phyloP scores from a whole-genome alignment of 2,113 vertebrate species.

The Lontra canadensis region DNA sequence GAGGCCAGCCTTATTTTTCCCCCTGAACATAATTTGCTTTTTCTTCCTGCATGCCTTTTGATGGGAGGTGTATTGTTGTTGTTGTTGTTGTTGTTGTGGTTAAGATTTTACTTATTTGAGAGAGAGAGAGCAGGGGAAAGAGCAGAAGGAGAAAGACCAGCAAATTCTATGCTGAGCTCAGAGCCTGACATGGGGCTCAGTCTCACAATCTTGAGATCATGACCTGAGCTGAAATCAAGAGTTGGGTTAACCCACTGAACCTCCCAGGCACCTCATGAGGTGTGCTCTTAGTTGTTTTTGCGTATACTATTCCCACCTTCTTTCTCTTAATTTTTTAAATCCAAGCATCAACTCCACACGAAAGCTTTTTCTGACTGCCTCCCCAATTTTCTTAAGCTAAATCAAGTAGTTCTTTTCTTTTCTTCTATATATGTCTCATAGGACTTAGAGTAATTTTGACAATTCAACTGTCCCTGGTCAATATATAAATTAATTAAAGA shows the following conservation, averaged over 20 bases:
- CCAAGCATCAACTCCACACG: neutral
- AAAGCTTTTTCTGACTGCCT: neutral
- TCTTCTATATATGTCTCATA: neutral
- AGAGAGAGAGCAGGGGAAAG: neutral
- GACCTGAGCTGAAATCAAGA: neutral
- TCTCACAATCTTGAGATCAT: neutral
- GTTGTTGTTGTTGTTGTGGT: neutral
- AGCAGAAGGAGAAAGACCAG: neutral
- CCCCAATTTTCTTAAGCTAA: conserved; percentile 2
- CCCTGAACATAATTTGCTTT: neutral
- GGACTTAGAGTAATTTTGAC: neutral
- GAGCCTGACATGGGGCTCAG: neutral
- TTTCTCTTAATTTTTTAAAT: conserved; percentile 33
- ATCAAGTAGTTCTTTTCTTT: neutral
- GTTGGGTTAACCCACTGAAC: neutral
- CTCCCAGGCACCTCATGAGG: neutral
- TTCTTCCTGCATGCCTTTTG: neutral
- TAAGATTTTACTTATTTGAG: neutral
- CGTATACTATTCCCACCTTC: neutral
- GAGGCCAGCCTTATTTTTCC: neutral
- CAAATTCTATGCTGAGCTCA: neutral
- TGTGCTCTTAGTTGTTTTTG: conserved; percentile 19
- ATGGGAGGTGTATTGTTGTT: neutral
- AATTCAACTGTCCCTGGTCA: neutral
- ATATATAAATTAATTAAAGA: conserved; percentile 14